Conservation (phyloP, 64 coral and sea anemone genomes). For the Actinia tenebrosa region DNA sequence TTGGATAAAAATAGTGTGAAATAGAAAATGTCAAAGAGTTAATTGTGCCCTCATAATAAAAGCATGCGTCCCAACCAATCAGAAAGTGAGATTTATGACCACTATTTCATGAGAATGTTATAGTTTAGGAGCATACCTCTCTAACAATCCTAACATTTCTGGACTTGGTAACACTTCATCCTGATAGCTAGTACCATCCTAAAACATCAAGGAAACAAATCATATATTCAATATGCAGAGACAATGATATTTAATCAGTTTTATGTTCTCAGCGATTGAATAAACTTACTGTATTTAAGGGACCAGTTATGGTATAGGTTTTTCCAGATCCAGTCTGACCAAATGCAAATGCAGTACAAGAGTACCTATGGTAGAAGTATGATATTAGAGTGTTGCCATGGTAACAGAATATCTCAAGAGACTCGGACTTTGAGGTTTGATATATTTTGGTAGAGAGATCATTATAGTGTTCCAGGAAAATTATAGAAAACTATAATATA, state of each 20-base stretch:
- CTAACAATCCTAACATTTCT: constrained; percentile 72
- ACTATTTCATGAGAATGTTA: background rate
- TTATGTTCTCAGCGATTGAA: background rate
- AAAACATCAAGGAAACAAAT: background rate
- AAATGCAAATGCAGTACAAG: constrained; percentile 96
- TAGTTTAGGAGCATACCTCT: constrained; percentile 43
- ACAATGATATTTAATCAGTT: too few relatives aligned
- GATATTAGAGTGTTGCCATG: background rate
- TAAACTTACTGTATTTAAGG: constrained; percentile 65
- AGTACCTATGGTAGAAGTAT: constrained; percentile 54
- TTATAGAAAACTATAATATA: too few relatives aligned
- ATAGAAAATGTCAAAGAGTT: too few relatives aligned
- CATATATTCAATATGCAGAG: too few relatives aligned
- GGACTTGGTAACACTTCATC: constrained; percentile 60
- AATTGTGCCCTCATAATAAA: too few relatives aligned
- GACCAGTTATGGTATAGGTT: constrained; percentile 92
- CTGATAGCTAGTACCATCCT: constrained; percentile 33
- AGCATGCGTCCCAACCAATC: too few relatives aligned
- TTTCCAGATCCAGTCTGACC: constrained; percentile 99
- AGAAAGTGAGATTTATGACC: too few relatives aligned
- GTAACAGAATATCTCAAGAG: too few relatives aligned
- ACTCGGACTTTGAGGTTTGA: too few relatives aligned
- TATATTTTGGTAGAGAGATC: too few relatives aligned
- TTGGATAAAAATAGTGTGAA: too few relatives aligned
- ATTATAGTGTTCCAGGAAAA: too few relatives aligned